phyloP scores from a whole-genome alignment of 2,888 invertebrate species.

The Agriopis leucophaearia region DNA sequence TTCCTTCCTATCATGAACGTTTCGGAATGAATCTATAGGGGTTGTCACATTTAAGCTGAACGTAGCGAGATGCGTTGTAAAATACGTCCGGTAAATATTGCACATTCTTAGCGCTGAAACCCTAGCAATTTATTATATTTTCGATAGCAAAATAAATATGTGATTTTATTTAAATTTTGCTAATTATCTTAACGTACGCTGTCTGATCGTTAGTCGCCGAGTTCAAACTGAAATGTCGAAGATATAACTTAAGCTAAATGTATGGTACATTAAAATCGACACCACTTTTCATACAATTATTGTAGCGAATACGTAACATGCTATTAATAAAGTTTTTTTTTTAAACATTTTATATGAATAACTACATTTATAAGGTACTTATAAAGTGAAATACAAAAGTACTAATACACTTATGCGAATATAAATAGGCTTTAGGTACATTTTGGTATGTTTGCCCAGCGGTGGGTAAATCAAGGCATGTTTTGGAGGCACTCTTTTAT shows the following conservation, averaged over 20 bases:
- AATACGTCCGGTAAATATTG: too few relatives aligned
- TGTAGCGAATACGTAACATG: conserved; percentile 12
- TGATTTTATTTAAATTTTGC: too few relatives aligned
- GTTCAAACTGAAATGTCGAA: too few relatives aligned
- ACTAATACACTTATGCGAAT: conserved; percentile 52
- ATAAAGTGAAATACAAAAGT: conserved; percentile 67
- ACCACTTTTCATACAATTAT: background rate
- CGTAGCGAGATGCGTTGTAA: too few relatives aligned
- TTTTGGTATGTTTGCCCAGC: conserved; percentile 59
- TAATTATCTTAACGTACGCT: too few relatives aligned
- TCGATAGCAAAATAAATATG: too few relatives aligned
- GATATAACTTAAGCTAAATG: background rate
- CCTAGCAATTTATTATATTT: too few relatives aligned
- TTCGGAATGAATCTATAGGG: too few relatives aligned
- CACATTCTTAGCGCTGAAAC: too few relatives aligned
- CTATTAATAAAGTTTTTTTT: conserved; percentile 7
- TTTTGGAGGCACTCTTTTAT: conserved; percentile 91
- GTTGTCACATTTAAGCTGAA: too few relatives aligned
- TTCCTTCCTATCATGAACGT: too few relatives aligned
- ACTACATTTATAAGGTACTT: conserved; percentile 48
- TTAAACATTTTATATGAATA: conserved; percentile 29
- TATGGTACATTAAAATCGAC: background rate
- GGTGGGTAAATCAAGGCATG: conserved; percentile 83
- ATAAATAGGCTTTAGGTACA: conserved; percentile 55
- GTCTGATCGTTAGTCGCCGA: too few relatives aligned